Base-by-base conservation (phyloP, 2,797 vertebrate species). In the Ceyx erithaca region DNA sequence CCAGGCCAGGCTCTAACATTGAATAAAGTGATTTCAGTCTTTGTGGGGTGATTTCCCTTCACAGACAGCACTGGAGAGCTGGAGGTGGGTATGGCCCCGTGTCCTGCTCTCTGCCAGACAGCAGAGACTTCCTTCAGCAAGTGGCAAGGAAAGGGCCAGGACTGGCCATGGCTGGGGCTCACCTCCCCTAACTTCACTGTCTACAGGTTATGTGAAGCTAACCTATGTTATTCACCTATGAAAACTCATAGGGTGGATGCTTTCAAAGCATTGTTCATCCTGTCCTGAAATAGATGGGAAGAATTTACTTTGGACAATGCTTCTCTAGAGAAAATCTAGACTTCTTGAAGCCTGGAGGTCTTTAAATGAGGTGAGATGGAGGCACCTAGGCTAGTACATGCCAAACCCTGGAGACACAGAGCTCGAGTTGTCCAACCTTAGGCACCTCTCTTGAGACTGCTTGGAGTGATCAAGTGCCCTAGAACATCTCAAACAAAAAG, bases 371-470 rank as follows among this genome's bases (percentile, higher is more conserved):
- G 16, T 14, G 64, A 46, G 76, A 12, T 18, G 37, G 28, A 57
- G 41, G 22, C 9, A 30, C 6, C 6, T 23, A n/a, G 45, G 4
- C 45, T 73, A 49, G 46, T 35, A 51, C 18, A 7, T 2, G 28
- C 45, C 23, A 6, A 16, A 40, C 10, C 55, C 48, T 33, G 45
- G 9, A 37, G 28, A 59, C 18, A 10, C 11, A 26, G 21, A 55
- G 28, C 20, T 25, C 48, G 23, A 8, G 12, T 4, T 15, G 6
- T 12, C 31, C 43, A 14, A 0, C 40, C 12, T 10, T 4, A 7
- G 48, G 17, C 20, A 69, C 1, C 7, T 0, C 25, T 25, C 19
- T 2, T n/a, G 33, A 67, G 43, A 22, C 20, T 48, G 8, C 63
- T 43, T 16, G 16, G 25, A 6, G 2, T 9, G 7, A 10, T 17